Conservation (phyloP, 2,888 invertebrate genomes). For the Lasioglossum oenotherae region DNA sequence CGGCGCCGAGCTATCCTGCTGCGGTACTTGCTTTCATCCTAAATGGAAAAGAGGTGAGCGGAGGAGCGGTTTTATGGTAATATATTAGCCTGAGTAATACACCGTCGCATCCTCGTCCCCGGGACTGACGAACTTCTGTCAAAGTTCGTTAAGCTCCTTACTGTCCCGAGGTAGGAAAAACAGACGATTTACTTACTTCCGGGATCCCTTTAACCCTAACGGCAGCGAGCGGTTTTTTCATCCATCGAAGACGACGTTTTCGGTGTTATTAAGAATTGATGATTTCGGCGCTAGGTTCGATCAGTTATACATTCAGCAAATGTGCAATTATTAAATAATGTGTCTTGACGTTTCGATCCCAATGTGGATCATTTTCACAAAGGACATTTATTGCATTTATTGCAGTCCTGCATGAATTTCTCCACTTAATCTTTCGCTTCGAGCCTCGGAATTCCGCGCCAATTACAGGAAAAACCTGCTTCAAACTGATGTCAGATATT, state of each 20-base stretch:
- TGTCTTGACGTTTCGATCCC: too few species aligned
- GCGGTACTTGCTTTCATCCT: slow-evolving; percentile 80
- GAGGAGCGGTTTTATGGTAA: neutral
- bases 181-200: neutral
- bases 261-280: too few species aligned
- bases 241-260: neutral
- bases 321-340: too few species aligned
- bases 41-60: slow-evolving; percentile 79
- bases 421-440: too few species aligned
- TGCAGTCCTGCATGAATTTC: too few species aligned
- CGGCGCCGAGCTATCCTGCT: slow-evolving; percentile 80
- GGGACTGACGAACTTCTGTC: neutral
- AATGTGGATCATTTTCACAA: too few species aligned
- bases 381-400: too few species aligned
- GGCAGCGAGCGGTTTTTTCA: neutral
- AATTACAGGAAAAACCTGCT: too few species aligned
- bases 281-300: too few species aligned
- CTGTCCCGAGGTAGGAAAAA: neutral
- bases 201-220: neutral
- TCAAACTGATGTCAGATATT: too few species aligned
- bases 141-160: slow-evolving; percentile 2
- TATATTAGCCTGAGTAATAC: slow-evolving; percentile 7
- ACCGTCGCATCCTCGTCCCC: neutral
- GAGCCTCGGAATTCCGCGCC: too few species aligned
- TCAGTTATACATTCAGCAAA: too few species aligned